Evolutionary conservation across 2,888 invertebrate genomes (phyloP), one percentile per base, ranked within the genome.

Genomic region (Micoletzkya japonica): DNA sequence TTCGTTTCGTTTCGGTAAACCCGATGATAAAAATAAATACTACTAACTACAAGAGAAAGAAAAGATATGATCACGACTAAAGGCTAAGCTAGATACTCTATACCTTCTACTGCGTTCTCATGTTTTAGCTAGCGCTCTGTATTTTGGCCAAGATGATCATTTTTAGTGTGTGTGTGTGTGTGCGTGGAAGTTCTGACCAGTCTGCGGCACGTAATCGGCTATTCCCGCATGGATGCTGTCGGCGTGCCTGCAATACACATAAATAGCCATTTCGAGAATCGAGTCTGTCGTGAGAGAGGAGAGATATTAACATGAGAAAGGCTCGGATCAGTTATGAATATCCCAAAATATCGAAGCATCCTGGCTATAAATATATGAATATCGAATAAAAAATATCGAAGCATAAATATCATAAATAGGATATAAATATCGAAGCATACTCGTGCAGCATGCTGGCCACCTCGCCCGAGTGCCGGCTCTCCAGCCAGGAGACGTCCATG

Each of bases 401-500:
- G 6, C 24, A 14, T 52, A 17, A 14, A 52, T n/a, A 52, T 6
- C 14, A 52, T n/a, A 14, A 14, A 17, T n/a, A 14, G 6, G 24
- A 52, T 52, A 52, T 14, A 52, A 52, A 52, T 52, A 28, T 44
- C 1, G 4, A 36, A 17, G 71, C 81, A 72, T 54, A 83, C 84
- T 84, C 84, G 71, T 84, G 82, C 37, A 84, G 73, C 76, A 79
- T 82, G 37, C 79, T 73, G 36, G 84, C 84, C 6, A 84, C 82
- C 57, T 84, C 82, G 17, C 84, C 84, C 63, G 80, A 80, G 66
- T 84, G 82, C 17, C 79, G 58, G 32, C 82, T 82, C 72, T 84
- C 84, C 69, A 84, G 71, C 83, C 83, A 84, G 1, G 83, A 76
- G n/a, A 84, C 78, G 70, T 84, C 84, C 84, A 84, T 84, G 66